These are phyloP conservation scores for Physella acuta DNA, from an alignment of 1,140 invertebrate species.

Conservation along the genomic window DNA sequence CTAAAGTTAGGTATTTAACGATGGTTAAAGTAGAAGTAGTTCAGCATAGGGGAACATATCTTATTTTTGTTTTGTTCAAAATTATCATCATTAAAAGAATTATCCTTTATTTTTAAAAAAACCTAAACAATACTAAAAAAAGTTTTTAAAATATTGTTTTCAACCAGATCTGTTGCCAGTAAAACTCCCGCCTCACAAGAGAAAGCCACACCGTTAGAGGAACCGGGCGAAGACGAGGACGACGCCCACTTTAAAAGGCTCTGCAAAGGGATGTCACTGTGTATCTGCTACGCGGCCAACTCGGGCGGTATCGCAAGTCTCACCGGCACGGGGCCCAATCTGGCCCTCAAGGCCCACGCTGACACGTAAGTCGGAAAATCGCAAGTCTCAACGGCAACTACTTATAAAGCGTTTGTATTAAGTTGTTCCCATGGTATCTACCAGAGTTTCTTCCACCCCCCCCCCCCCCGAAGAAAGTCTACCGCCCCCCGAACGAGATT, in stretches of 20 bases:
- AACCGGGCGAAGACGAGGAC: slow-evolving; percentile 15
- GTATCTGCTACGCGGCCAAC: slow-evolving; percentile 77
- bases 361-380: slow-evolving; percentile 31
- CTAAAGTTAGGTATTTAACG: too few species aligned
- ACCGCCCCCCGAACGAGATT: too few species aligned
- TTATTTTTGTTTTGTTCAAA: not conserved
- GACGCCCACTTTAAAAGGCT: slow-evolving; percentile 32
- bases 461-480: too few species aligned
- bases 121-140: too few species aligned
- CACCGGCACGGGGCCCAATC: slow-evolving; percentile 85
- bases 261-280: slow-evolving; percentile 62
- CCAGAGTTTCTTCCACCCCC: too few species aligned
- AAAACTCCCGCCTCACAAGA: not conserved
- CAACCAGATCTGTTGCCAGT: not conserved
- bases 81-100: not conserved
- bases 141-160: not conserved
- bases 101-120: not conserved
- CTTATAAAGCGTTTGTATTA: too few species aligned
- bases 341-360: slow-evolving; percentile 67
- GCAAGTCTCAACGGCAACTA: too few species aligned
- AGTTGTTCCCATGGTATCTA: too few species aligned
- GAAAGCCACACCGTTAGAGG: not conserved
- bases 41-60: not conserved
- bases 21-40: too few species aligned
- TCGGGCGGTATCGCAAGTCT: slow-evolving; percentile 83